These are phyloP conservation scores for Drosophila yooni DNA, from an alignment of 2,888 invertebrate genomes.

Conservation along the genomic window DNA sequence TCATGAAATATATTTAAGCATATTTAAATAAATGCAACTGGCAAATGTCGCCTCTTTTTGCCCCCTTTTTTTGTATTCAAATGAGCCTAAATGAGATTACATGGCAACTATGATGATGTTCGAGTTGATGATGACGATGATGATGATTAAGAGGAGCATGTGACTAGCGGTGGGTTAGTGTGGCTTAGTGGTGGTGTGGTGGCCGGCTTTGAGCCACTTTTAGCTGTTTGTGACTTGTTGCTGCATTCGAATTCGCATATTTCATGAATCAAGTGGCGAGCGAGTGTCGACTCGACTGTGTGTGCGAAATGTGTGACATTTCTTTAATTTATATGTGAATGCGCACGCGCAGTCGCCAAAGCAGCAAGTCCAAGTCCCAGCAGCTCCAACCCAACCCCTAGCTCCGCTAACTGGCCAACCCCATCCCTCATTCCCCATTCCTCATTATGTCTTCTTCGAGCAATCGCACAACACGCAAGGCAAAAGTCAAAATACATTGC, in stretches of 20 bases:
- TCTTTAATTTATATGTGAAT: conserved; percentile 80
- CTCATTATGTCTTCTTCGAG: conserved; percentile 5
- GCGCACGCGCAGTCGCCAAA: conserved; percentile 68
- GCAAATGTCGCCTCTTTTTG: conserved; percentile 38
- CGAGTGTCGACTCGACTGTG: conserved; percentile 69
- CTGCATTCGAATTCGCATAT: conserved; percentile 63
- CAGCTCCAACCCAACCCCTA: neutral
- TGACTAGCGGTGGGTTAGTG: conserved; percentile 8
- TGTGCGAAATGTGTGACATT: conserved; percentile 70
- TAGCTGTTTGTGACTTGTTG: conserved; percentile 50
- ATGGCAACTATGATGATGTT: conserved; percentile 33
- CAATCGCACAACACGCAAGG: conserved; percentile 53
- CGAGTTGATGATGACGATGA: conserved; percentile 7
- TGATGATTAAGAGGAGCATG: conserved; percentile 11
- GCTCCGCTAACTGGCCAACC: neutral
- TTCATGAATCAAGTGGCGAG: conserved; percentile 74
- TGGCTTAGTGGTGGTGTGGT: conserved; percentile 7
- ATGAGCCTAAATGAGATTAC: conserved; percentile 71
- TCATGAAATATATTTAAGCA: conserved; percentile 5
- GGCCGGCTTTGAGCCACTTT: conserved; percentile 42
- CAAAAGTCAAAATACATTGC: conserved; percentile 65
- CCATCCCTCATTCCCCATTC: neutral
- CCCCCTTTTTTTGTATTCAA: conserved; percentile 59
- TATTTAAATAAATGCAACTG: conserved; percentile 36
- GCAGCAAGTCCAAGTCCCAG: too few species aligned